Conservation (phyloP, 2,797 vertebrate genomes). For the Rhabdophis nuchalis region DNA sequence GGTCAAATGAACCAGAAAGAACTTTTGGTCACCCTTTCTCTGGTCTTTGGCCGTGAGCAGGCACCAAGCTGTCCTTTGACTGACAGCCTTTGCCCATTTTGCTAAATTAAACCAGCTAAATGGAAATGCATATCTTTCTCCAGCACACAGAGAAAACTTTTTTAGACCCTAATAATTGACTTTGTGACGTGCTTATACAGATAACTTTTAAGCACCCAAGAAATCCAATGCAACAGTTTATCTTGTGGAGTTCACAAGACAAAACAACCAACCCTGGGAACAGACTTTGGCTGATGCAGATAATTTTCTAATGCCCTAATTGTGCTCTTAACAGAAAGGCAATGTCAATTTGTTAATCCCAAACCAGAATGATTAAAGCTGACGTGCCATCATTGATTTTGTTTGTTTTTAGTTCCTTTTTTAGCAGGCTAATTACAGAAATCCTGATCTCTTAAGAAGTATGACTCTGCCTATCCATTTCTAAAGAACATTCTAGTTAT, state of each 20-base stretch:
- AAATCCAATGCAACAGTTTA: neutral
- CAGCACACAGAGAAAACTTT: neutral
- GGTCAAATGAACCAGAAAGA: neutral
- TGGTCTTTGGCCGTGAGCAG: neutral
- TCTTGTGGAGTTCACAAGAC: constrained; percentile 10
- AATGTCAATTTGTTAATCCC: neutral
- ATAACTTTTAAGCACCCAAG: neutral
- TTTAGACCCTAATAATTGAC: neutral
- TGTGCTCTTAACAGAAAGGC: constrained; percentile 41
- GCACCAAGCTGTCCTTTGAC: neutral
- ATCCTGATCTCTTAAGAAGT: neutral
- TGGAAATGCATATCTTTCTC: neutral
- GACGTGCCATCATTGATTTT: neutral
- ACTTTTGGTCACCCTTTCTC: neutral
- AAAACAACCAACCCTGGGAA: constrained; percentile 33
- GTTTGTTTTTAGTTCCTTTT: constrained; percentile 16
- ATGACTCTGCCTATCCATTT: constrained; percentile 4
- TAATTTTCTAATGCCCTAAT: constrained; percentile 52
- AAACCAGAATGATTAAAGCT: constrained; percentile 17
- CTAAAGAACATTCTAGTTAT: neutral
- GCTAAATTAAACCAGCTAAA: neutral
- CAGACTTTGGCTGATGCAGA: constrained; percentile 46
- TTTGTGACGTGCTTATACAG: rapidly evolving
- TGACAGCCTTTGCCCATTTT: neutral
- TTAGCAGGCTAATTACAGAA: constrained; percentile 19